These are phyloP conservation scores for Aphaenogaster floridana DNA, from an alignment of 1,140 invertebrate genomes.

Conservation along the genomic window DNA sequence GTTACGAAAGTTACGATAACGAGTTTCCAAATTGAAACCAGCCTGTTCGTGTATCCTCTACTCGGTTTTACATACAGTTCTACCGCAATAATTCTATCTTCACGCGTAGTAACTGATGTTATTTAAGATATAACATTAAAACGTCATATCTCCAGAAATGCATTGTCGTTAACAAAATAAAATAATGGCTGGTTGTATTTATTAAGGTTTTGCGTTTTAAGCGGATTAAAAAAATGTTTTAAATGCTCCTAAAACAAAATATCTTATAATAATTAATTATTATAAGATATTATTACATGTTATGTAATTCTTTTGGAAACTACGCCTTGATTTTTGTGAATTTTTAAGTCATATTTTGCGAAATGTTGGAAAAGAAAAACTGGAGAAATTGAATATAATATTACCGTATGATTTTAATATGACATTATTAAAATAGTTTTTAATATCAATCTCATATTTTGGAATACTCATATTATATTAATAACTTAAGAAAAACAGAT, in stretches of 20 bases:
- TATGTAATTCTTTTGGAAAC: not conserved
- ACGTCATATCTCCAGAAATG: not conserved
- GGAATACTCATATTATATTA: not conserved
- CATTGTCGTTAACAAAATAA: not conserved
- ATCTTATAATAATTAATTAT: not conserved
- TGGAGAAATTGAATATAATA: not conserved
- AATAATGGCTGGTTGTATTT: not conserved
- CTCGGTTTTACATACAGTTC: constrained; percentile 27
- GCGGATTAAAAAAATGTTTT: not conserved
- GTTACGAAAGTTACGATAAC: constrained; percentile 66
- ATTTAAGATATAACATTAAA: constrained; percentile 17
- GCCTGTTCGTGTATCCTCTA: constrained; percentile 42
- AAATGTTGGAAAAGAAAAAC: not conserved
- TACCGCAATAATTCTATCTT: constrained; percentile 23
- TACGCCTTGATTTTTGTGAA: not conserved
- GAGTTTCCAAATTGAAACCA: constrained; percentile 71
- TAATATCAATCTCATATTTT: not conserved
- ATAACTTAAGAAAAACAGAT: not conserved
- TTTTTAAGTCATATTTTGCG: not conserved
- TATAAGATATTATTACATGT: not conserved
- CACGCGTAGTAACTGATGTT: not conserved
- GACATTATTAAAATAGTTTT: not conserved
- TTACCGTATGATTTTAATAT: not conserved
- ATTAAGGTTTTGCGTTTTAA: not conserved
- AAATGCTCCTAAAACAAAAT: not conserved